Evolutionary conservation across 2,888 invertebrate species (phyloP).

Genomic region (Phortica okadai): DNA sequence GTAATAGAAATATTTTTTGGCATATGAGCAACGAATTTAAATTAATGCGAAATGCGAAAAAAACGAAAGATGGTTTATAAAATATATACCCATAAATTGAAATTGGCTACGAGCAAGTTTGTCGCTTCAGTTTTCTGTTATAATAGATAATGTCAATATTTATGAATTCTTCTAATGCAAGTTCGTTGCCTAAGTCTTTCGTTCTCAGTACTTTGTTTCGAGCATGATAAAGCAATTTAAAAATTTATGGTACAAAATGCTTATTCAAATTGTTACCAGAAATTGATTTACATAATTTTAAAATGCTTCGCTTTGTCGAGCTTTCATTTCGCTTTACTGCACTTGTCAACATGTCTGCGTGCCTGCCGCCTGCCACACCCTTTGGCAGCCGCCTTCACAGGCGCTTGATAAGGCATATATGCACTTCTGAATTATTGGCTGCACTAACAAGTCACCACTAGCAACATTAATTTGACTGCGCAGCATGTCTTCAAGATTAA

Average conservation of each 20-base stretch:
- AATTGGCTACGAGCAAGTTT: too few species aligned
- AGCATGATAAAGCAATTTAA: slow-evolving; percentile 1
- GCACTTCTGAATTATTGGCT: slow-evolving; percentile 62
- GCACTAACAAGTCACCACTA: slow-evolving; percentile 65
- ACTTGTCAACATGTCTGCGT: not conserved
- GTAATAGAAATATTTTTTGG: too few species aligned
- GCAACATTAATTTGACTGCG: slow-evolving; percentile 30
- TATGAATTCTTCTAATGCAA: not conserved
- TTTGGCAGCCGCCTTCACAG: not conserved
- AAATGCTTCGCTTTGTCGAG: slow-evolving; percentile 42
- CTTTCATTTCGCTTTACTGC: slow-evolving; percentile 36
- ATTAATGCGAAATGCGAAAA: too few species aligned
- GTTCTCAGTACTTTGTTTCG: slow-evolving; percentile 15
- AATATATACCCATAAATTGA: too few species aligned
- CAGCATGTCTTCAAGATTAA: slow-evolving; percentile 58
- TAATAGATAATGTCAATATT: too few species aligned
- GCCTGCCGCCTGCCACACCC: too few species aligned
- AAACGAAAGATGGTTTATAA: too few species aligned
- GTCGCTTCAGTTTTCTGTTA: too few species aligned
- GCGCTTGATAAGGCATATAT: not conserved
- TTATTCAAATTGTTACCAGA: not conserved
- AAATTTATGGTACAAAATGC: not conserved
- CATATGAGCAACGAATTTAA: too few species aligned
- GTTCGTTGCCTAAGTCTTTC: slow-evolving; percentile 54
- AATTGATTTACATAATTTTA: slow-evolving; percentile 21